These are phyloP conservation scores for Catagonus wagneri DNA, from an alignment of 2,113 vertebrate species.

Conservation along the genomic window DNA sequence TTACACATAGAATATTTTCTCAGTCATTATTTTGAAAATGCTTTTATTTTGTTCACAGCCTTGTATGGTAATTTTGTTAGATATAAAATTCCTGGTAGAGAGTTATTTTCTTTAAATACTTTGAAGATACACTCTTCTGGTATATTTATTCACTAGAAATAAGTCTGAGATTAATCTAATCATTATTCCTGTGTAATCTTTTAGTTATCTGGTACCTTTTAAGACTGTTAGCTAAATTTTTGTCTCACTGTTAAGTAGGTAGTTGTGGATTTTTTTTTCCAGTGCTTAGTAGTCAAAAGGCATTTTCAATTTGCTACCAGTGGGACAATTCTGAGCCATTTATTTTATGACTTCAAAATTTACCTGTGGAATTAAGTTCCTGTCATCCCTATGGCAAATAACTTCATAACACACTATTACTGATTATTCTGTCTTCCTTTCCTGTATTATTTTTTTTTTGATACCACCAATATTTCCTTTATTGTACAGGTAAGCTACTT, in stretches of 20 bases:
- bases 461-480: neutral
- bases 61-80: neutral
- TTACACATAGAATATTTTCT: neutral
- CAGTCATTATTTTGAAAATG: neutral
- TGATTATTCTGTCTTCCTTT: neutral
- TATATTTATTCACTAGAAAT: neutral
- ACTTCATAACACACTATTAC: neutral
- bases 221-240: neutral
- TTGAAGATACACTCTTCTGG: neutral
- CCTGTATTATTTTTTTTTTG: neutral
- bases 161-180: neutral
- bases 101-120: neutral
- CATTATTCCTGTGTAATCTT: neutral
- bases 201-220: neutral
- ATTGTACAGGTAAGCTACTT: neutral
- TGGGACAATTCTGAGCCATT: neutral
- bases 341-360: neutral
- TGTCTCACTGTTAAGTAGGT: neutral
- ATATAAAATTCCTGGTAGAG: neutral
- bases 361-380: neutral
- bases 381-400: neutral
- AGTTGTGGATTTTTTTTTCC: neutral
- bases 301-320: neutral
- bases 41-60: neutral
- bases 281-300: neutral